phyloP scores from a whole-genome alignment of 2,888 invertebrate species.

The Holacanthella duospinosa region DNA sequence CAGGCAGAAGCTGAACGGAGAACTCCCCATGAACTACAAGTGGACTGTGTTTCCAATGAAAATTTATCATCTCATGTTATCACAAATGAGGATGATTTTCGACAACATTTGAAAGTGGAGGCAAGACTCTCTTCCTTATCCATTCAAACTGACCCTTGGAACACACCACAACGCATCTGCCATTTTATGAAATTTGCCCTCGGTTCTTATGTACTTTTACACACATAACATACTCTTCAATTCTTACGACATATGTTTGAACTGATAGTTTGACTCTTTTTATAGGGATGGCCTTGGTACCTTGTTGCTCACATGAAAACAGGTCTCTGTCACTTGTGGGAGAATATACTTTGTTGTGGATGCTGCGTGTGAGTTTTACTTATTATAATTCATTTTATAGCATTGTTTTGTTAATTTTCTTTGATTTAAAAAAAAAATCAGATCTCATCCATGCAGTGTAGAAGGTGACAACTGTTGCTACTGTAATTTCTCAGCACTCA shows the following conservation, averaged over 20 bases:
- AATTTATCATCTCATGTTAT: not conserved
- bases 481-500: slow-evolving; percentile 75
- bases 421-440: slow-evolving; percentile 28
- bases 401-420: not conserved
- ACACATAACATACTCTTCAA: no score
- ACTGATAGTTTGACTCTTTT: not conserved
- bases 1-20: slow-evolving; percentile 43
- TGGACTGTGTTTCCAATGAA: slow-evolving; percentile 4
- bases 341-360: slow-evolving; percentile 33
- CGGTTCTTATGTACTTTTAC: slow-evolving; percentile 21
- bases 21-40: slow-evolving; percentile 1
- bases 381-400: not conserved
- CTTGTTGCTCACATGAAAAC: slow-evolving; percentile 27
- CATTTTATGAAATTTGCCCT: slow-evolving; percentile 35
- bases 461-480: slow-evolving; percentile 83
- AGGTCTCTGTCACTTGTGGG: slow-evolving; percentile 31
- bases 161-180: slow-evolving; percentile 22
- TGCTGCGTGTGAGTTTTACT: slow-evolving; percentile 23
- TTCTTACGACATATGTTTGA: not conserved
- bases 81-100: not conserved
- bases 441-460: slow-evolving; percentile 51
- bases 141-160: slow-evolving; percentile 24
- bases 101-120: not conserved
- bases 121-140: not conserved
- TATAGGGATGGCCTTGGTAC: slow-evolving; percentile 32